Conservation (phyloP, 2,113 vertebrate species). For the Prolemur simus region DNA sequence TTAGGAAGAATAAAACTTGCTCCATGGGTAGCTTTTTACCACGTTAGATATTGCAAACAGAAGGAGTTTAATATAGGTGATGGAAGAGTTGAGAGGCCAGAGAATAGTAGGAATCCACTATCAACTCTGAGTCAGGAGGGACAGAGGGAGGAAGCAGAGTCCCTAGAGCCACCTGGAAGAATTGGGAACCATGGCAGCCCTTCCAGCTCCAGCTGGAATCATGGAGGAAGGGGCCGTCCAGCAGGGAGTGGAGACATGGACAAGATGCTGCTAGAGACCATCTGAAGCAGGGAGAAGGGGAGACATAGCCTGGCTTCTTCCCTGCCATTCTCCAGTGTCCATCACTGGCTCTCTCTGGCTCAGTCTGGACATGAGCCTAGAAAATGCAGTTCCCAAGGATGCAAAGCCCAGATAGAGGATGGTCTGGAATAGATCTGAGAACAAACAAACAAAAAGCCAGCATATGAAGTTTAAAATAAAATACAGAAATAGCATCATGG, state of each 20-base stretch:
- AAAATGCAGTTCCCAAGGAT: not conserved
- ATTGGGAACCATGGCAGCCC: not conserved
- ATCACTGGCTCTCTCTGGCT: not conserved
- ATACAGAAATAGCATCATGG: constrained; percentile 50
- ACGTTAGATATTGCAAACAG: not conserved
- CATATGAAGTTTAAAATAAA: constrained; percentile 53
- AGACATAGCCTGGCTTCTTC: not conserved
- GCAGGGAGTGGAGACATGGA: not conserved
- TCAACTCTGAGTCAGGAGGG: not conserved
- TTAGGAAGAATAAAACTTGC: not conserved
- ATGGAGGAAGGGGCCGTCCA: not conserved
- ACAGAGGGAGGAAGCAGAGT: not conserved
- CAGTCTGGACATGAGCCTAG: not conserved
- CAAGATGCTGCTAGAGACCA: not conserved
- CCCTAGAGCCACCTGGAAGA: not conserved
- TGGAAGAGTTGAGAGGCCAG: not conserved
- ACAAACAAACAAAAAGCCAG: not conserved
- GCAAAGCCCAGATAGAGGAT: not conserved
- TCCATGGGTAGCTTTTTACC: not conserved
- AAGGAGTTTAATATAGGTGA: not conserved
- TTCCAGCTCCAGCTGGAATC: not conserved
- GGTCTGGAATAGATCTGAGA: constrained; percentile 47
- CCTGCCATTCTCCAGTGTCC: not conserved
- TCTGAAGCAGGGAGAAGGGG: not conserved
- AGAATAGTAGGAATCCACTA: not conserved